Evolutionary conservation across 2,797 vertebrate genomes (phyloP).

Genomic region (Macrochelys suwanniensis): DNA sequence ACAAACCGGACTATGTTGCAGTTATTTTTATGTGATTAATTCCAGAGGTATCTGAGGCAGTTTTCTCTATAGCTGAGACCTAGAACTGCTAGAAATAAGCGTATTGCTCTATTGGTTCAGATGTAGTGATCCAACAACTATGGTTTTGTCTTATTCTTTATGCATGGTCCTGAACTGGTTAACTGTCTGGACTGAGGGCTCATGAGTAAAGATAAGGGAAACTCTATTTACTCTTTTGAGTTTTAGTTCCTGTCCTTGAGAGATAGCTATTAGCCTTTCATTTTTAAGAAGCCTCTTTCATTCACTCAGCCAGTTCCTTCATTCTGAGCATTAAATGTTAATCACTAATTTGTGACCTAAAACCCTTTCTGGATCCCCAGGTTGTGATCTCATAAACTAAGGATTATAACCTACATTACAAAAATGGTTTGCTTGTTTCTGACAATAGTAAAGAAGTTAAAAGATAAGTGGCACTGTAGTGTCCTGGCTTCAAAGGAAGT

Average conservation of each 20-base stretch:
- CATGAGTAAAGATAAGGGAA: background rate
- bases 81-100: background rate
- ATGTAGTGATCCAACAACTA: background rate
- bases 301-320: background rate
- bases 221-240: background rate
- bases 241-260: background rate
- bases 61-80: constrained; percentile 1
- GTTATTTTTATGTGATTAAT: constrained; percentile 46
- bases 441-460: background rate
- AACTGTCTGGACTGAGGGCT: background rate
- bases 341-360: background rate
- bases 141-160: background rate
- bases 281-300: background rate
- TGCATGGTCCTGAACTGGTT: background rate
- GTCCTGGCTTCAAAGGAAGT: background rate
- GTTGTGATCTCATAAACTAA: background rate
- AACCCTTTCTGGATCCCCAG: background rate
- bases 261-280: background rate
- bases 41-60: background rate
- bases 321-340: background rate
- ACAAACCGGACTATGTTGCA: background rate
- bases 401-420: background rate
- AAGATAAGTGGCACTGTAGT: background rate
- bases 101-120: background rate
- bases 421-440: background rate